These are phyloP conservation scores for Macroramphosus scolopax DNA, from an alignment of 2,797 vertebrate species.

Conservation along the genomic window DNA sequence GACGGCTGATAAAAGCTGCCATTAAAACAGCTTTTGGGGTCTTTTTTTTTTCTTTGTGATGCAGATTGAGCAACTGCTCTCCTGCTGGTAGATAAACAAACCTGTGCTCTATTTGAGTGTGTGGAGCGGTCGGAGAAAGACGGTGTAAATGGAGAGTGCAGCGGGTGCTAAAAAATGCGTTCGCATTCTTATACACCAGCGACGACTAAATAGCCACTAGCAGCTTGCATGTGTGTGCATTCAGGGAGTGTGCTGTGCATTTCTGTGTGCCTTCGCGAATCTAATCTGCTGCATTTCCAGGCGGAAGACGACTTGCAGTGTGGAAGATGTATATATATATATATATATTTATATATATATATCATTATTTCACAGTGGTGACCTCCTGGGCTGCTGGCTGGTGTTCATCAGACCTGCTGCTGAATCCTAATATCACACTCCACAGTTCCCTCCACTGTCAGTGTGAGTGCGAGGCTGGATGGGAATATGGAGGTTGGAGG, in stretches of 20 bases:
- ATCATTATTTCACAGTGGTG: constrained; percentile 55
- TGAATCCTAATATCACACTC: constrained; percentile 57
- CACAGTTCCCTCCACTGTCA: constrained; percentile 16
- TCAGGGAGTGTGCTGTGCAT: constrained; percentile 1
- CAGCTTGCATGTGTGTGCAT: constrained; percentile 4
- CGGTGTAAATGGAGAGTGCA: too few species aligned
- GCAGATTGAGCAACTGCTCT: constrained; percentile 48
- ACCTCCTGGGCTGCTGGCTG: constrained; percentile 41
- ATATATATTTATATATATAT: too few species aligned
- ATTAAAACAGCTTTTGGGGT: constrained; percentile 52
- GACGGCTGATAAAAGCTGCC: constrained; percentile 47
- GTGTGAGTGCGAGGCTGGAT: constrained; percentile 14
- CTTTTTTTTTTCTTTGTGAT: constrained; percentile 47
- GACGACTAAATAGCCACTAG: too few species aligned
- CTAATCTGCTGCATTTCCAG: constrained; percentile 22
- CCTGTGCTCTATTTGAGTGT: constrained; percentile 7
- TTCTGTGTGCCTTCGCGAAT: constrained; percentile 8
- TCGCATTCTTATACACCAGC: too few species aligned
- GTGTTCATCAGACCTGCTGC: constrained; percentile 48
- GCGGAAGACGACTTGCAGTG: constrained; percentile 15
- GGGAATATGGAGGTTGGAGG: constrained; percentile 35
- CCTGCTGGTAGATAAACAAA: constrained; percentile 41
- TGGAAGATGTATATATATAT: constrained; percentile 48
- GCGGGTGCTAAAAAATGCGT: too few species aligned
- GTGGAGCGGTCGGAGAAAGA: neutral